Base-by-base conservation (phyloP, 1,140 invertebrate genomes). In the Habropoda laboriosa region DNA sequence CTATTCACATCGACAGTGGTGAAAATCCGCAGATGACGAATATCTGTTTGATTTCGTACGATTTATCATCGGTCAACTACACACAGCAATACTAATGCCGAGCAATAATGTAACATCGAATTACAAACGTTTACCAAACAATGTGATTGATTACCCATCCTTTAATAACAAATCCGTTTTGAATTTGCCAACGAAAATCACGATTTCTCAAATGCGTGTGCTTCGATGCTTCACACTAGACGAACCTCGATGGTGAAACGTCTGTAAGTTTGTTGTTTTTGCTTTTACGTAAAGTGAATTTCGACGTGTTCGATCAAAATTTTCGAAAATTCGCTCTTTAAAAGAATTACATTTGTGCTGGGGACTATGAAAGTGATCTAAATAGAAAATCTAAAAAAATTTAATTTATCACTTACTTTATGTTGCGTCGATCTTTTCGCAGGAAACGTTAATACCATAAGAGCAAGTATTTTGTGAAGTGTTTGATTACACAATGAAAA, bases 31-130 rank as follows among this genome's bases (percentile, higher is more conserved):
- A 24, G 27, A 61, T 45, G 67, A 79, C 68, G 35, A 72, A 79
- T 79, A 79, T 79, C 68, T 72, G 68, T 79, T 79, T 79, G 68
- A 79, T 73, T 79, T 63, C 57, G 12, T 3, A 13, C 53, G 58
- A 79, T 79, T 72, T 73, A 73, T 71, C 58, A 55, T 53, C 67
- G 76, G 58, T 73, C 64, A 63, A 60, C 47, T 79, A 68, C 67
- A 53, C 47, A n/a, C 21, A 21, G 47, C 57, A 47, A 63, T 68
- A 53, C 68, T 72, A 63, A 73, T 47, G 68, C 67, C 24, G 35
- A 49, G 24, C 68, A 61, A 63, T 79, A 72, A 72, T 32, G 27
- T 38, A 21, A 38, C 58, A 35, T 79, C 68, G 57, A 61, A 61
- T 79, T 73, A 63, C 58, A 73, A 72, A 53, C 76, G 76, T 71